These are phyloP conservation scores for Drosophila barbarae DNA, from an alignment of 2,888 invertebrate species.

Conservation along the genomic window DNA sequence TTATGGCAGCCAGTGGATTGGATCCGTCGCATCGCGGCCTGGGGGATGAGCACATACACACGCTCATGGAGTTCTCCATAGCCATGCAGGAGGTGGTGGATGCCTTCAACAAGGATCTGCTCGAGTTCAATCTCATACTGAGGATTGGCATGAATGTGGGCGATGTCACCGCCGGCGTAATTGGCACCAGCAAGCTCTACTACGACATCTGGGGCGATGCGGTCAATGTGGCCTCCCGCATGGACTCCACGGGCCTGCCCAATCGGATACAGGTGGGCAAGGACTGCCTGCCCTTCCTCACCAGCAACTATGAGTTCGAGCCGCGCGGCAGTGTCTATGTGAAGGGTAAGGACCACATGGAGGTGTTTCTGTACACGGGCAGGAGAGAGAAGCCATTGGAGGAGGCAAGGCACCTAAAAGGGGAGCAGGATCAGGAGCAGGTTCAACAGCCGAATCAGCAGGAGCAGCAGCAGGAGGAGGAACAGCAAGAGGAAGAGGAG, in stretches of 20 bases:
- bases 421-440: background rate
- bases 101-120: constrained; percentile 92
- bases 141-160: constrained; percentile 95
- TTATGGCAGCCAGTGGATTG: constrained; percentile 98
- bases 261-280: constrained; percentile 92
- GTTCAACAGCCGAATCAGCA: background rate
- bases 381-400: constrained; percentile 42
- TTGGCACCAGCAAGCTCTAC: constrained; percentile 96
- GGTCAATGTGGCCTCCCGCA: constrained; percentile 97
- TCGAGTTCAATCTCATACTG: constrained; percentile 93
- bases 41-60: constrained; percentile 87
- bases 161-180: constrained; percentile 97
- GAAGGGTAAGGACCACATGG: constrained; percentile 98
- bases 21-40: constrained; percentile 88
- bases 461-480: background rate
- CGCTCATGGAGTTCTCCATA: constrained; percentile 95
- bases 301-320: constrained; percentile 90
- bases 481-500: background rate
- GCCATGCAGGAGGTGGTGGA: constrained; percentile 93
- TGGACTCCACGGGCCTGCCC: constrained; percentile 97
- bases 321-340: constrained; percentile 96
- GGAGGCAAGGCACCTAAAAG: background rate
- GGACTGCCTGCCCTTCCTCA: constrained; percentile 86
- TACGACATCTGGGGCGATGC: constrained; percentile 99
- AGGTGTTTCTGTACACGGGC: constrained; percentile 86